phyloP scores from a whole-genome alignment of 2,888 invertebrate species.

The Nephrotoma flavescens region DNA sequence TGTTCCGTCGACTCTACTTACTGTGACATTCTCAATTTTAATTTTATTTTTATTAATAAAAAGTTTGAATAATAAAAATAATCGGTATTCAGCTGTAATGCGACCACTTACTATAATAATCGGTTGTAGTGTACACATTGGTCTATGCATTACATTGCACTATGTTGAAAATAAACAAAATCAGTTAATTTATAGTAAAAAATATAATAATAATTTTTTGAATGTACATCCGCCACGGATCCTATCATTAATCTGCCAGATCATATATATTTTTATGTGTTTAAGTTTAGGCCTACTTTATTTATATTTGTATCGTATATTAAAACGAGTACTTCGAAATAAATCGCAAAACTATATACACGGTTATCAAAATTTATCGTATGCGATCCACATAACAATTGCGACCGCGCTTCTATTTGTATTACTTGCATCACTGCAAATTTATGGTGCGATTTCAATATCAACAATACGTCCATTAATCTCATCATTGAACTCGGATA shows the following conservation, averaged over 20 bases:
- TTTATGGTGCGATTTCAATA: constrained; percentile 63
- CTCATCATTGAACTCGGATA: constrained; percentile 35
- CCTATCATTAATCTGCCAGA: constrained; percentile 63
- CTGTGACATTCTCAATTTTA: constrained; percentile 77
- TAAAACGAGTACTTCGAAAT: constrained; percentile 56
- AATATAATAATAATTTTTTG: constrained; percentile 19
- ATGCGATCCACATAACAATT: constrained; percentile 80
- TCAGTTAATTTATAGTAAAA: constrained; percentile 22
- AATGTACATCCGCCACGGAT: constrained; percentile 34
- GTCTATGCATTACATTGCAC: constrained; percentile 69
- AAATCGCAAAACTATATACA: constrained; percentile 68
- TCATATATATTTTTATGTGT: constrained; percentile 73
- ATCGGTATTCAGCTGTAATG: constrained; percentile 51
- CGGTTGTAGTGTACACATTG: constrained; percentile 62
- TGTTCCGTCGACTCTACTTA: constrained; percentile 72
- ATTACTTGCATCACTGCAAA: constrained; percentile 65
- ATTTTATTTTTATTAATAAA: constrained; percentile 73
- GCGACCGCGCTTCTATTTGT: constrained; percentile 75
- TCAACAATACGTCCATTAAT: constrained; percentile 27
- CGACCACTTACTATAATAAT: constrained; percentile 64
- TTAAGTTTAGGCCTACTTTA: constrained; percentile 73
- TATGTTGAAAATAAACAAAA: constrained; percentile 46
- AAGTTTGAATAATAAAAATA: constrained; percentile 60
- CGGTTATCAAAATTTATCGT: constrained; percentile 64
- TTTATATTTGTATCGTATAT: constrained; percentile 65